Conservation (phyloP, 2,888 invertebrate genomes). For the Exephanes ischioxanthus region DNA sequence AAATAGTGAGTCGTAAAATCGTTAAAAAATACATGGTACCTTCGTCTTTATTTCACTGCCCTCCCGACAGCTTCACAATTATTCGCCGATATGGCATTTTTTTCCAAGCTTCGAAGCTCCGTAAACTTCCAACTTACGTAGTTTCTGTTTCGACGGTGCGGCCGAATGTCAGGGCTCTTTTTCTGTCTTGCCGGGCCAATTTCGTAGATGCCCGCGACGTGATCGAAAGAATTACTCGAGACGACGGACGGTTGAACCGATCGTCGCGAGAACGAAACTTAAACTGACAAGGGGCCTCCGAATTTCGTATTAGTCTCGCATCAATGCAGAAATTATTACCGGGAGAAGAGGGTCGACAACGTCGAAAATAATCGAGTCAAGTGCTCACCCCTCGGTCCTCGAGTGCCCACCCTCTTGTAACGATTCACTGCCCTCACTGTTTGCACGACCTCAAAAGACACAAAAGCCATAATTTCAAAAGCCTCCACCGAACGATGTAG, state of each 20-base stretch:
- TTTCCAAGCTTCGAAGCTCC: too few species aligned
- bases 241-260: neutral
- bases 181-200: neutral
- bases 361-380: neutral
- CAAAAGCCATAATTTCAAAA: neutral
- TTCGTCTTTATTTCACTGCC: too few species aligned
- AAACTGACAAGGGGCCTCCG: neutral
- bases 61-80: too few species aligned
- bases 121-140: too few species aligned
- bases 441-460: neutral
- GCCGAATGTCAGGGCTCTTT: too few species aligned
- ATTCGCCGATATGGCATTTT: too few species aligned
- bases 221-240: neutral
- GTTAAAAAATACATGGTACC: too few species aligned
- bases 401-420: neutral
- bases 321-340: conserved; percentile 6
- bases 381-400: neutral
- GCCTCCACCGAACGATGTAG: neutral
- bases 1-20: too few species aligned
- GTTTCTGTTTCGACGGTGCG: too few species aligned
- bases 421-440: neutral
- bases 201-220: neutral
- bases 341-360: neutral
- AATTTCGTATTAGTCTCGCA: neutral
- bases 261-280: conserved; percentile 7